Conservation (phyloP, 2,113 vertebrate species). For the Campylorhamphus procurvoides region DNA sequence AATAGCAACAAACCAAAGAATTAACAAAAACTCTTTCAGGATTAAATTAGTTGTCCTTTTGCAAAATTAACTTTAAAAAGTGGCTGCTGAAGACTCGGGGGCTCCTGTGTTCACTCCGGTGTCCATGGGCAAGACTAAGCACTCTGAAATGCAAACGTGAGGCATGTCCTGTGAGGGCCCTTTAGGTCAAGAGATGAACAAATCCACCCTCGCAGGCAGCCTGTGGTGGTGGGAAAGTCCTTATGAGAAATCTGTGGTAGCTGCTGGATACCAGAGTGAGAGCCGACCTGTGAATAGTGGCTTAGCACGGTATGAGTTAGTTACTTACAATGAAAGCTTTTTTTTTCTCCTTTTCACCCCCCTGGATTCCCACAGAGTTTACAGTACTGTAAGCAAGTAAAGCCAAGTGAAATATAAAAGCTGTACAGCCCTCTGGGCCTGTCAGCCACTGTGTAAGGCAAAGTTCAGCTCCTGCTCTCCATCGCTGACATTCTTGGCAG, state of each 20-base stretch:
- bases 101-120: background rate
- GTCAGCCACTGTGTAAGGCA: conserved; percentile 57
- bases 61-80: background rate
- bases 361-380: background rate
- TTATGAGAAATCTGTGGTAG: background rate
- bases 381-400: background rate
- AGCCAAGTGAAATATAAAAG: conserved; percentile 8
- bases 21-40: background rate
- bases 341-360: background rate
- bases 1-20: background rate
- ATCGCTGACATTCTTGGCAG: conserved; percentile 36
- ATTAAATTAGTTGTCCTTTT: background rate
- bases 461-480: conserved; percentile 56
- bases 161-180: background rate
- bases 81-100: background rate
- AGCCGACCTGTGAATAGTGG: background rate
- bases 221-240: fast-evolving
- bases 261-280: background rate
- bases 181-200: background rate
- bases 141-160: background rate
- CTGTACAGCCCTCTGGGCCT: background rate
- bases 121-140: background rate
- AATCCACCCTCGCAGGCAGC: background rate
- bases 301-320: background rate
- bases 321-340: background rate